Conservation (phyloP, 2,888 invertebrate genomes). For the Tolmerus cingulatus region DNA sequence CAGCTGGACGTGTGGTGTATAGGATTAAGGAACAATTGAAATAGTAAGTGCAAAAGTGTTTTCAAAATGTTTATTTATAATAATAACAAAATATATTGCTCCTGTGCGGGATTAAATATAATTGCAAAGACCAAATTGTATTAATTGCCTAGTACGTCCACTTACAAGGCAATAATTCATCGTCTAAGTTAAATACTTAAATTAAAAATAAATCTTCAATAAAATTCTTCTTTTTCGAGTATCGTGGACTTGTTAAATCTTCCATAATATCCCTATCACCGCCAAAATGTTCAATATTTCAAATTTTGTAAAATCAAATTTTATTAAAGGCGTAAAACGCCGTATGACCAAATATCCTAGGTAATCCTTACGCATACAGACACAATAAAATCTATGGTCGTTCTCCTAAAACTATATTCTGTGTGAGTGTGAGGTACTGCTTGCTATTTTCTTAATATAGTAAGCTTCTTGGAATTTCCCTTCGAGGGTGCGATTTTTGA, state of each 20-base stretch:
- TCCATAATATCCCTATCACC: background rate
- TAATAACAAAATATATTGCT: background rate
- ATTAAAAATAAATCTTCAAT: background rate
- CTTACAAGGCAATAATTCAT: background rate
- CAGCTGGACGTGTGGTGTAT: background rate
- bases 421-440: background rate
- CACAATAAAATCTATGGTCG: background rate
- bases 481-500: conserved; percentile 33
- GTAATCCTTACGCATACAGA: background rate
- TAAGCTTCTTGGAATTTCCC: conserved; percentile 11
- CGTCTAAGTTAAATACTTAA: background rate
- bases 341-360: background rate
- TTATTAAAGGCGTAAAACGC: background rate
- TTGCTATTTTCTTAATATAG: conserved; percentile 10
- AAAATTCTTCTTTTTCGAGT: background rate
- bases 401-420: background rate
- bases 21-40: background rate
- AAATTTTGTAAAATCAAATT: background rate
- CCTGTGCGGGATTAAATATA: background rate
- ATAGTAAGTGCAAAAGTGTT: background rate
- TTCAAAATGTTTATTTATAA: background rate
- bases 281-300: background rate
- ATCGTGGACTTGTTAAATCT: background rate
- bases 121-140: background rate
- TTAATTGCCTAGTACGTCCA: background rate